Evolutionary conservation across 2,113 vertebrate genomes (phyloP).

Genomic region (Notothenia coriiceps): DNA sequence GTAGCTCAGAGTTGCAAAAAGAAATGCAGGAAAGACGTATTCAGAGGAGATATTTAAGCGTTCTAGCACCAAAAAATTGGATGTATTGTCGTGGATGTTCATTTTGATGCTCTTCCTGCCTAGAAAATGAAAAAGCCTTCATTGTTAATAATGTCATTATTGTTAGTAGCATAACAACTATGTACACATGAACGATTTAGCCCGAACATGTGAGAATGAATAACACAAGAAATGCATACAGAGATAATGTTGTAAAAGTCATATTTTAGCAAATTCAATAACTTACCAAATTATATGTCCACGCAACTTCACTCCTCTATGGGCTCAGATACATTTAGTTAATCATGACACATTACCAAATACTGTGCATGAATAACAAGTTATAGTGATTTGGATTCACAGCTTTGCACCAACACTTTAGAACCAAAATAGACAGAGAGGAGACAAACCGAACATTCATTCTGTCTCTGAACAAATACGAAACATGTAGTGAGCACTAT

Average conservation of each 20-base stretch:
- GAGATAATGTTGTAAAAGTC: background rate
- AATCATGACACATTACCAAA: background rate
- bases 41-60: conserved; percentile 66
- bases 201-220: background rate
- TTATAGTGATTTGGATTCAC: background rate
- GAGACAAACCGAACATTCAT: background rate
- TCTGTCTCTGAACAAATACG: background rate
- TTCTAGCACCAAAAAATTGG: conserved; percentile 54
- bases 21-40: conserved; percentile 53
- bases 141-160: background rate
- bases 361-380: background rate
- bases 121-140: conserved; percentile 2
- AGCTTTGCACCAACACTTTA: background rate
- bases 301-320: background rate
- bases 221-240: background rate
- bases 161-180: background rate
- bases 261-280: background rate
- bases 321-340: background rate
- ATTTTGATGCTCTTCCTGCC: conserved; percentile 25
- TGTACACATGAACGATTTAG: background rate
- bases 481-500: background rate
- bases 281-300: conserved; percentile 14
- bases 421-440: background rate
- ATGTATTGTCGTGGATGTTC: conserved; percentile 57
- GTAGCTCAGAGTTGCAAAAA: conserved; percentile 79